Evolutionary conservation across 2,888 invertebrate genomes (phyloP).

Genomic region (Drosophila melanosoma): DNA sequence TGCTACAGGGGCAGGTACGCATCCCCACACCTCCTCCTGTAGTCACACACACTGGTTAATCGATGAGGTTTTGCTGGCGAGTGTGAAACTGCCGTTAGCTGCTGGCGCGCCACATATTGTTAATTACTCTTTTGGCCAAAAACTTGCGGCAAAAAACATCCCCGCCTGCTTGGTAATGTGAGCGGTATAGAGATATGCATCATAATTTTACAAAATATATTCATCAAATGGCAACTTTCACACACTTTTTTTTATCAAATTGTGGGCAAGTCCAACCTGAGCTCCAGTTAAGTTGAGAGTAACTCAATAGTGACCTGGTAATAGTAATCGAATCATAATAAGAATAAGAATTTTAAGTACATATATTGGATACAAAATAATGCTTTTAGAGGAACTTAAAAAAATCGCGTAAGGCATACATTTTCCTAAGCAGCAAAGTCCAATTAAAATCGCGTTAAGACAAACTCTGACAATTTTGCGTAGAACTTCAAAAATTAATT

Average conservation of each 20-base stretch:
- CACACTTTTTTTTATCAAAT: neutral
- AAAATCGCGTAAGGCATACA: neutral
- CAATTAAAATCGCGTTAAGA: neutral
- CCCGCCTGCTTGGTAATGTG: neutral
- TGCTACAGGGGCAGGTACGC: conserved; percentile 24
- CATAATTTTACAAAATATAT: neutral
- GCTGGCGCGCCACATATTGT: conserved; percentile 59
- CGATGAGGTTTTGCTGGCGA: conserved; percentile 48
- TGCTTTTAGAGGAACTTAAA: neutral
- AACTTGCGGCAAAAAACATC: neutral
- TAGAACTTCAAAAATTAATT: neutral
- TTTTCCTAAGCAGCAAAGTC: neutral
- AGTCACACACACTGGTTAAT: conserved; percentile 34
- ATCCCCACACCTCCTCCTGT: neutral
- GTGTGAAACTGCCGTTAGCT: conserved; percentile 63
- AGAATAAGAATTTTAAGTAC: neutral
- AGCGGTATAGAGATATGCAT: neutral
- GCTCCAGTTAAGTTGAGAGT: neutral
- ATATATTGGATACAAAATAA: neutral
- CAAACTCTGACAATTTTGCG: neutral
- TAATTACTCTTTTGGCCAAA: conserved; percentile 53
- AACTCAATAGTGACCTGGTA: neutral
- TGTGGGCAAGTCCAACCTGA: neutral
- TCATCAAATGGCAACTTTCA: neutral
- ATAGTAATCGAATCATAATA: neutral